Conservation (phyloP, 2,797 vertebrate species). For the Muscicapa striata region DNA sequence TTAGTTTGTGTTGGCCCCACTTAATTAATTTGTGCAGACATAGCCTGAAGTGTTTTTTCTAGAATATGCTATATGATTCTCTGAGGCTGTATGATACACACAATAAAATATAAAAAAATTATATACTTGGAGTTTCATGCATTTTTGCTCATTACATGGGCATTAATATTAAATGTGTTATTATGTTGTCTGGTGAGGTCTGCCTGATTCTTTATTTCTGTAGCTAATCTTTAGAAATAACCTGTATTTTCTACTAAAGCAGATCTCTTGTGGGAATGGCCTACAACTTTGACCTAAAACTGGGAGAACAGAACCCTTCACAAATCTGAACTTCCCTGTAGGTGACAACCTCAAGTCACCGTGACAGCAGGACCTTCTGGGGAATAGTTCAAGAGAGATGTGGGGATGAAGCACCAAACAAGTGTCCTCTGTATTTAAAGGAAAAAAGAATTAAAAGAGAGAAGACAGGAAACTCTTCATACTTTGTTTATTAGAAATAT, state of each 20-base stretch:
- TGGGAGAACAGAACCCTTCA: neutral
- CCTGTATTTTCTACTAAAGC: neutral
- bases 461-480: neutral
- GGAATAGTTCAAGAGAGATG: neutral
- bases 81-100: neutral
- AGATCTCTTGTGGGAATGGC: neutral
- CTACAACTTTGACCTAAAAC: neutral
- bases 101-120: neutral
- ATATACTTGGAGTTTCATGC: neutral
- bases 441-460: neutral
- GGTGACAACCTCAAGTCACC: neutral
- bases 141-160: neutral
- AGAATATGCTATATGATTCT: neutral
- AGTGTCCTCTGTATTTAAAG: neutral
- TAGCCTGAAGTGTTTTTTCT: neutral
- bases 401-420: neutral
- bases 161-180: neutral
- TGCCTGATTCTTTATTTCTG: neutral
- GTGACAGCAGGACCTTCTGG: neutral
- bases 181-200: neutral
- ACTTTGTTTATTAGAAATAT: neutral
- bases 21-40: neutral
- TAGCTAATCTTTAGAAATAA: neutral
- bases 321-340: neutral
- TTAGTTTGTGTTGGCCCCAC: neutral